Base-by-base conservation (phyloP, 2,797 vertebrate species). In the Lepus oiostolus region DNA sequence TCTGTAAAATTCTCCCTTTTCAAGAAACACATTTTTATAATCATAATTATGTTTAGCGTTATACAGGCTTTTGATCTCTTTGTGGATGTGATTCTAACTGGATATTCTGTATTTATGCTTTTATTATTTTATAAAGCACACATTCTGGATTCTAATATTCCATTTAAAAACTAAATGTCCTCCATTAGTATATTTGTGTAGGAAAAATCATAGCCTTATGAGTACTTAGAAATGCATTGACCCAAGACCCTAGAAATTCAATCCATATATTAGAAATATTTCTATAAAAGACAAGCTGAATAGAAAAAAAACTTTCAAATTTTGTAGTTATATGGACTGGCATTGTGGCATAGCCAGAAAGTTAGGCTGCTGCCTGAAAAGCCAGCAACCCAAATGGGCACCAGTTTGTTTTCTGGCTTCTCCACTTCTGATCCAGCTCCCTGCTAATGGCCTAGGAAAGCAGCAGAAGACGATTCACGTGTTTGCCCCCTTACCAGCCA, bases 1-100 rank as follows among this genome's bases (percentile, higher is more conserved):
- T 47, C 52, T 84, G 50, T 81, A 58, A 95, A 95, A 94, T 85
- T 74, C 9, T 88, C 5, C 60, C 54, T 81, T 88, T 76, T 74
- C 32, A 77, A 82, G 42, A 42, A 42, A 42, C 42, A 42, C 42
- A 42, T 74, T 54, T 77, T 71, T 72, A 87, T 52, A 93, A 62
- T 38, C 47, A 52, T 86, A 83, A 32, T 28, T 75, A 93, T 86
- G 28, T 21, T 91, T 77, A 42, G 16, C 67, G 16, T 74, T 90
- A 75, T 32, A 90, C 0, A 68, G 6, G 17, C 35, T 93, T 92
- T 72, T 54, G 5, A 50, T 26, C 47, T 88, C 60, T 70, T 88
- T 90, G 88, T 47, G 11, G 22, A 67, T 72, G 19, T 52, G 60
- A 72, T 19, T 82, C 71, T 17, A 79, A 58, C 82, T 77, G 74